Evolutionary conservation across 2,113 vertebrate species (phyloP), one percentile per base, ranked within the genome.

Genomic region (Phylloscopus trochilus): DNA sequence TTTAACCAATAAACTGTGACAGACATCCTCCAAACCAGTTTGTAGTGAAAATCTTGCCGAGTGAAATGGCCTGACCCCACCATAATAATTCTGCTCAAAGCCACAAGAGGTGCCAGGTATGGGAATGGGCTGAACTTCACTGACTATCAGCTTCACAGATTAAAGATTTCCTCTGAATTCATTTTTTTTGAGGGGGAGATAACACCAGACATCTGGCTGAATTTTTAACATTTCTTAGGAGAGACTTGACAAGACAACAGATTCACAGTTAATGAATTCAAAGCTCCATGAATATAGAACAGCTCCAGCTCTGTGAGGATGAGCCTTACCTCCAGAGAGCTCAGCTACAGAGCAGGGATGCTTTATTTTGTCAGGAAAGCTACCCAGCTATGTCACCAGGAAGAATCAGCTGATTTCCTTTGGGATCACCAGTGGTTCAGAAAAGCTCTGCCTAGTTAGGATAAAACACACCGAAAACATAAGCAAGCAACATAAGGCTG

Each of bases 231-330:
- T 95, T 96, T 89, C 86, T 85, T 93, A 84, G 77, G 46, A 93
- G 52, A 64, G 72, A 86, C 55, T 94, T 93, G 90, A 96, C 84
- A 90, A 95, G 80, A 85, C 80, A 95, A 95, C 74, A 92, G 75
- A 91, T 92, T 93, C 90, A 64, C 83, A 92, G 92, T 68, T 97
- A 96, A 97, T 95, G 85, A 93, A 96, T 95, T 97, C 97, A 95
- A 95, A 92, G 56, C 39, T 64, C 89, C 77, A 95, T 93, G 95
- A 96, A 94, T 96, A 94, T 83, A 93, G 90, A 96, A 88, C n/a
- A 92, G 81, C 75, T 87, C 75, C 28, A 72, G 81, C 72, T 83
- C 75, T 67, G 33, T 1, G 1, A 90, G 64, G 72, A 58, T 22
- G 46, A 95, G 60, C 2, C 0, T 18, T 90, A 81, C 87, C 96